Base-by-base conservation (phyloP, 1,140 invertebrate species). In the Diplogasteroides magnus region DNA sequence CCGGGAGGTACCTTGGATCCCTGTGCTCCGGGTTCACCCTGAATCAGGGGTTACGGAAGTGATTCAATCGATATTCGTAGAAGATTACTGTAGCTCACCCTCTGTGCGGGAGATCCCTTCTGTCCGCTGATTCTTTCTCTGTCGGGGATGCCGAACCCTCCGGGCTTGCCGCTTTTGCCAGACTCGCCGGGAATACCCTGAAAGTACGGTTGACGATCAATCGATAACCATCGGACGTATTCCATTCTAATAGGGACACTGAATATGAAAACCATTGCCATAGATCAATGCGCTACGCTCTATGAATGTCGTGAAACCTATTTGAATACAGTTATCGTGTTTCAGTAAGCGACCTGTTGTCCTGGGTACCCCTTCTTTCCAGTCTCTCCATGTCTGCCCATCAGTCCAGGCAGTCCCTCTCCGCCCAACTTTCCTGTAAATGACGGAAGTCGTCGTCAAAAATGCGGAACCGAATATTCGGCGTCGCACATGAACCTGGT, bases 381-480 rank as follows among this genome's bases (percentile, higher is more conserved):
- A 2, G 37, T 63, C 48, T 74, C 73, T 67, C 73, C 73, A n/a
- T 59, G 25, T 73, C 67, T 63, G 58, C 71, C 71, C 23, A 62
- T 62, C 3, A 56, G 71, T 69, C 71, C 71, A 28, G 67, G 67
- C 55, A 56, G 68, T 68, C 73, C 73, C 32, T 71, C 69, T 28
- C 32, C 64, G 37, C 65, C 65, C 48, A 29, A 26, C 61, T 56
- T 48, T 61, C 65, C 73, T 79, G 79, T 61, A 80, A 74, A 26
- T 66, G 37, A 23, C 69, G 66, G 67, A 80, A 80, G 31, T 80
- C 77, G 31, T 80, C 74, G 26, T 78, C 75, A 64, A 82, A 79
- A 2, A 80, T 65, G 69, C 72, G 72, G 15, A 80, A 69, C 77
- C 77, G 69, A 59, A 77, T 56, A 56, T 56, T 56, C 15, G 15